phyloP scores from a whole-genome alignment of 2,113 vertebrate genomes.

The Damaliscus lunatus region DNA sequence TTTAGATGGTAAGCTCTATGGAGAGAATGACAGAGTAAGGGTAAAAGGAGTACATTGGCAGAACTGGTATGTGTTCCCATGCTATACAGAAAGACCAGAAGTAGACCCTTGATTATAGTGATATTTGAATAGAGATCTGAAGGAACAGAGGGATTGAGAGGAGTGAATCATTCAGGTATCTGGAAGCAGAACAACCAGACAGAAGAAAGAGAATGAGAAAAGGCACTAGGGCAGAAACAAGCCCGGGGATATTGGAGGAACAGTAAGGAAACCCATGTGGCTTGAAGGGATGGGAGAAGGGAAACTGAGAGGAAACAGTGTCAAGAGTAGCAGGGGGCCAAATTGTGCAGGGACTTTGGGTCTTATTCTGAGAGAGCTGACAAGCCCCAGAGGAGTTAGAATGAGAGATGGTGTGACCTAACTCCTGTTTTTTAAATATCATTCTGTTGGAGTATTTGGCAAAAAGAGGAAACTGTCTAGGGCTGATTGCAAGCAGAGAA shows the following conservation, averaged over 20 bases:
- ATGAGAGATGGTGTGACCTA: neutral
- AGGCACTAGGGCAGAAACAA: neutral
- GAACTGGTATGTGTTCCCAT: neutral
- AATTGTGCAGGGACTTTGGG: neutral
- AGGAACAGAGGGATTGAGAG: neutral
- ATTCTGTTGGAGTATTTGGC: neutral
- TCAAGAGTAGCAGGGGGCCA: neutral
- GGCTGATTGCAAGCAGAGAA: neutral
- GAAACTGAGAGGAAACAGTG: neutral
- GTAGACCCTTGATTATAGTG: neutral
- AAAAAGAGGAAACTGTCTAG: neutral
- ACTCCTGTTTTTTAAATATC: neutral
- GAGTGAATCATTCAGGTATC: neutral
- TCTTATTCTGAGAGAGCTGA: neutral
- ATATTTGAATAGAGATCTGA: neutral
- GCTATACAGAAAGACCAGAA: neutral
- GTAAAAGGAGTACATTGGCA: neutral
- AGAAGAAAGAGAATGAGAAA: neutral
- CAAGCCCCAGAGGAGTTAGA: neutral
- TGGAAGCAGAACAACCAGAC: neutral
- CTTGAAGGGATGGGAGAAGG: neutral
- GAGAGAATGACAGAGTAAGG: neutral
- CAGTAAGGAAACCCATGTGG: neutral
- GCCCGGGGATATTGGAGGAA: neutral
- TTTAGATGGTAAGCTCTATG: neutral